phyloP scores from a whole-genome alignment of 2,888 invertebrate genomes.

The Linnaemya vulpina region DNA sequence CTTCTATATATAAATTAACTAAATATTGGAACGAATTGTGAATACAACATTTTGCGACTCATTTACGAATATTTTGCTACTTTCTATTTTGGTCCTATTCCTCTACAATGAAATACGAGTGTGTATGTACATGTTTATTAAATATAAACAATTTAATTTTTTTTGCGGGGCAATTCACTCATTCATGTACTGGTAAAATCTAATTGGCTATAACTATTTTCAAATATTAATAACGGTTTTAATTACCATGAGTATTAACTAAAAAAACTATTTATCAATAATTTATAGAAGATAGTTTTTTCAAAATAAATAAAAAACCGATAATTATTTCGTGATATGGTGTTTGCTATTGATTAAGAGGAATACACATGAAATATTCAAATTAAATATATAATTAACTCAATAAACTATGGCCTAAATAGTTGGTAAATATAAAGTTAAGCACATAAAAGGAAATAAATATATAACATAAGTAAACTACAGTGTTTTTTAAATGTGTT shows the following conservation, averaged over 20 bases:
- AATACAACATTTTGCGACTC: background rate
- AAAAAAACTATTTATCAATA: background rate
- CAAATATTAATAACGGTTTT: background rate
- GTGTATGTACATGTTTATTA: background rate
- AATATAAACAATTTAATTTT: background rate
- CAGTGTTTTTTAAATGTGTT: background rate
- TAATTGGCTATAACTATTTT: background rate
- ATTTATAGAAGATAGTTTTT: background rate
- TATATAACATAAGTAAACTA: background rate
- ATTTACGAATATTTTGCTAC: background rate
- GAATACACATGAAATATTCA: background rate
- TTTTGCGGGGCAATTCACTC: background rate
- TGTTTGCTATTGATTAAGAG: background rate
- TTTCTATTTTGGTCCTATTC: background rate
- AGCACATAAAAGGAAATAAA: background rate
- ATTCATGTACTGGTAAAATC: background rate
- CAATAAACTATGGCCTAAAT: background rate
- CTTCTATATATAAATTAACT: background rate
- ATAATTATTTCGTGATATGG: background rate
- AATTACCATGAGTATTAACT: background rate
- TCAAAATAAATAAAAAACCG: background rate
- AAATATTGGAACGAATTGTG: slow-evolving; percentile 1
- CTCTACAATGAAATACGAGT: slow-evolving; percentile 8
- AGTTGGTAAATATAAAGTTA: background rate
- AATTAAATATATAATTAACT: background rate